These are phyloP conservation scores for Picus viridis DNA, from an alignment of 2,797 vertebrate species.

Conservation along the genomic window DNA sequence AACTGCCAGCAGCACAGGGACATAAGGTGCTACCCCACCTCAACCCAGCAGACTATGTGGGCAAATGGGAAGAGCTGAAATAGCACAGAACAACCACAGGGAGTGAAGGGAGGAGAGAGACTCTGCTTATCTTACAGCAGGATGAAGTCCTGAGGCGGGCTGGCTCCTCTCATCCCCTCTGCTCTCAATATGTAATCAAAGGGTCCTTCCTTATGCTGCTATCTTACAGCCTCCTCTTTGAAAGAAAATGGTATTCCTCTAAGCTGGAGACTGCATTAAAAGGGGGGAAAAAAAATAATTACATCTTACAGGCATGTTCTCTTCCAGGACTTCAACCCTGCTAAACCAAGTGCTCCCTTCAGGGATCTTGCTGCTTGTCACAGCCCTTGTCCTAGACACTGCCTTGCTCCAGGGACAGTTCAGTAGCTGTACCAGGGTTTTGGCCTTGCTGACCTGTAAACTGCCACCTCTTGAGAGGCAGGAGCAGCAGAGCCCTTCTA, in stretches of 20 bases:
- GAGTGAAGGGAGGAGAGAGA: not conserved
- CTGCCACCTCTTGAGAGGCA: not conserved
- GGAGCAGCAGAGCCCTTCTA: too few relatives aligned
- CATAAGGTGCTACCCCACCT: not conserved
- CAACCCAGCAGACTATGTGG: not conserved
- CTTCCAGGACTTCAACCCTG: too few relatives aligned
- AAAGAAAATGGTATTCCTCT: not conserved
- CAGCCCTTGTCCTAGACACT: too few relatives aligned
- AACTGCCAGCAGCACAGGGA: not conserved
- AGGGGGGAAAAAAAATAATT: not conserved
- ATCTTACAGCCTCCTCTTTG: not conserved
- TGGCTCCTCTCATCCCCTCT: not conserved
- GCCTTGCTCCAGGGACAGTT: not conserved
- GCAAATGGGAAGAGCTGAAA: not conserved
- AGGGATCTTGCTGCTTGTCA: too few relatives aligned
- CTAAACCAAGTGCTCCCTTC: too few relatives aligned
- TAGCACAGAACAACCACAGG: not conserved
- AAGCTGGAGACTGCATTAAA: not conserved
- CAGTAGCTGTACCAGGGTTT: not conserved
- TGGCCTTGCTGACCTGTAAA: not conserved
- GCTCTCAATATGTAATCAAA: not conserved
- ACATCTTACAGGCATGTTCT: too few relatives aligned
- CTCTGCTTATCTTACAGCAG: fast-evolving
- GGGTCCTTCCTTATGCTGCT: not conserved
- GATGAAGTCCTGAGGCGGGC: not conserved